Conservation (phyloP, 2,797 vertebrate genomes). For the Enteromius thamalakanensis region DNA sequence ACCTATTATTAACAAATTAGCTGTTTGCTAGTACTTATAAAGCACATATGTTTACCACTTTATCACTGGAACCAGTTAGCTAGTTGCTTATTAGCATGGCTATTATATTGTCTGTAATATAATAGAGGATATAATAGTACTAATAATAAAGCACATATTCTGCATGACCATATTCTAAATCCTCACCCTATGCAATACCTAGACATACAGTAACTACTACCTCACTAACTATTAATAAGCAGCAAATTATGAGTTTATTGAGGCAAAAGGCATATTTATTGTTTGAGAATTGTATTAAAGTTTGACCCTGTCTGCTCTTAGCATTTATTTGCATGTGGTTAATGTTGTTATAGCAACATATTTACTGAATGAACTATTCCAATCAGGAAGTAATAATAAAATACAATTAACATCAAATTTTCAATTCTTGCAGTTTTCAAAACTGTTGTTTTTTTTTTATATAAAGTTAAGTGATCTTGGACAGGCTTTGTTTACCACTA, state of each 20-base stretch:
- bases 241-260: background rate
- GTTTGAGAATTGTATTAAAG: background rate
- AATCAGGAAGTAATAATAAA: background rate
- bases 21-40: background rate
- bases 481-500: conserved; percentile 6
- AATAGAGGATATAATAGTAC: too few relatives aligned
- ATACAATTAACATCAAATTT: too few relatives aligned
- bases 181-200: background rate
- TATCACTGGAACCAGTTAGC: background rate
- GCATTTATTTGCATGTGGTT: background rate
- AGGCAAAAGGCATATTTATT: background rate
- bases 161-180: background rate
- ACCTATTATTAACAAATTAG: background rate
- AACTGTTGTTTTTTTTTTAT: background rate
- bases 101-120: background rate
- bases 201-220: background rate
- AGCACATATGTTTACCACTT: background rate
- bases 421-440: background rate
- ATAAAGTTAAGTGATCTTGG: background rate
- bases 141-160: background rate
- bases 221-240: background rate
- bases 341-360: background rate
- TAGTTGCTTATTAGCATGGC: background rate
- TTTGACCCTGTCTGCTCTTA: background rate
- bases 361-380: background rate